Percentiles rank a stretch among this genome's conserved stretches.
phyloP scores from a whole-genome alignment of 2,888 invertebrate species.

The Archips xylosteana region DNA sequence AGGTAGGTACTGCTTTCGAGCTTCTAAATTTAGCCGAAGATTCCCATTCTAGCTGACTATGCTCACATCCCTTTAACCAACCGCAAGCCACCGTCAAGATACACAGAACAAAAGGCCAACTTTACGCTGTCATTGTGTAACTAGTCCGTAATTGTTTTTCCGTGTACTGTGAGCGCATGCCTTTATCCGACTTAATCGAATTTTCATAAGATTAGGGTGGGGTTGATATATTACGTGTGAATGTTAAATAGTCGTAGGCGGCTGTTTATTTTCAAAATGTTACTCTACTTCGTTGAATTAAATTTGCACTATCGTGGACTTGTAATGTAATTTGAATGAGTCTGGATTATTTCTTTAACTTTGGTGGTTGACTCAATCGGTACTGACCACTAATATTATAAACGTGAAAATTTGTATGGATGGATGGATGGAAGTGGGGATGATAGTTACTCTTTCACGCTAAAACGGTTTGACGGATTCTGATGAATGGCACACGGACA shows the following conservation, averaged over 20 bases:
- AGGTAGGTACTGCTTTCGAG: neutral
- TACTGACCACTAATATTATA: too few species aligned
- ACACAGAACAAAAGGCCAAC: conserved; percentile 36
- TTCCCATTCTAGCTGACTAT: neutral
- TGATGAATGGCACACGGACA: too few species aligned
- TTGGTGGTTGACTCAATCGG: too few species aligned
- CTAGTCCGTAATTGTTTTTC: conserved; percentile 40
- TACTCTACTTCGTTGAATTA: neutral
- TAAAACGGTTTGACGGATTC: too few species aligned
- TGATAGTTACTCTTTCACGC: too few species aligned
- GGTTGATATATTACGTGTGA: conserved; percentile 22
- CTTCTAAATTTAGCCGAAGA: neutral
- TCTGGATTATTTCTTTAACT: too few species aligned
- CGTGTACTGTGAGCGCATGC: conserved; percentile 23
- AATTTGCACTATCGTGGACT: neutral
- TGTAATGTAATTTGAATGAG: neutral
- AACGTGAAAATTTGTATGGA: too few species aligned
- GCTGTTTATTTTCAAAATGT: conserved; percentile 32
- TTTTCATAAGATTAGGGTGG: conserved; percentile 38
- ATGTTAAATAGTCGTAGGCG: conserved; percentile 10
- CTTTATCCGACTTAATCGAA: conserved; percentile 40
- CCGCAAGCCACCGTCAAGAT: conserved; percentile 32
- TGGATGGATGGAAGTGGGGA: too few species aligned
- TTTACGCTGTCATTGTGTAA: conserved; percentile 38
- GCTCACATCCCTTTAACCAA: conserved; percentile 24